Evolutionary conservation across 1,140 invertebrate genomes (phyloP), one percentile per base, ranked within the genome.

Genomic region (Trachymyrmex septentrionalis): DNA sequence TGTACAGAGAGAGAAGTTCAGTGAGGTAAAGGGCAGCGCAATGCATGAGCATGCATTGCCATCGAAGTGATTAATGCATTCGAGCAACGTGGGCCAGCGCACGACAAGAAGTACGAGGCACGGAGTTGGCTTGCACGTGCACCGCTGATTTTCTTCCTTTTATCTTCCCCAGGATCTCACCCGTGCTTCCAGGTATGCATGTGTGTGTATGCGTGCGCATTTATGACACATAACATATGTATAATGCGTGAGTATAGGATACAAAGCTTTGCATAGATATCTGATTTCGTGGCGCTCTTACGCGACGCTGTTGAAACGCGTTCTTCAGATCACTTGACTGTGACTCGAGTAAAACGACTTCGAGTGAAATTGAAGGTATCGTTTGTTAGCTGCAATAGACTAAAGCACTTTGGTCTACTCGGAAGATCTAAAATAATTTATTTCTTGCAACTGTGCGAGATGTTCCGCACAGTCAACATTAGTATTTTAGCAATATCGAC

Each of bases 91-190:
- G 91, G 88, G 89, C 89, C 85, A 88, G 92, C 89, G 88, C 88
- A 91, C 82, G 89, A 90, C 91, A 90, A 91, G 90, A 92, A 92
- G 92, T 88, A 93, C 85, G 92, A 92, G 86, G 82, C 85, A 92
- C 55, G 72, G 75, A 86, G 71, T 78, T 61, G 55, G 75, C 30
- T 90, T 88, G 93, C 93, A 93, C 92, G 90, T 92, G 93, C 91
- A 93, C 87, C 77, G 87, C 91, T 89, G 93, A 93, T 93, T 94
- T 93, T 92, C 92, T 93, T 85, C 78, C 92, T 88, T 93, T 93
- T 92, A 93, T 93, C 92, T 91, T 85, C 90, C 55, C 53, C 87
- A 19, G 86, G 82, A 93, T 93, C 93, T 93, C 85, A 63, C 71
- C 63, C 85, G 86, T 81, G 77, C 69, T 78, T 85, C 69, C 73